Conservation (phyloP, 2,888 invertebrate species). For the Galeruca laticollis region DNA sequence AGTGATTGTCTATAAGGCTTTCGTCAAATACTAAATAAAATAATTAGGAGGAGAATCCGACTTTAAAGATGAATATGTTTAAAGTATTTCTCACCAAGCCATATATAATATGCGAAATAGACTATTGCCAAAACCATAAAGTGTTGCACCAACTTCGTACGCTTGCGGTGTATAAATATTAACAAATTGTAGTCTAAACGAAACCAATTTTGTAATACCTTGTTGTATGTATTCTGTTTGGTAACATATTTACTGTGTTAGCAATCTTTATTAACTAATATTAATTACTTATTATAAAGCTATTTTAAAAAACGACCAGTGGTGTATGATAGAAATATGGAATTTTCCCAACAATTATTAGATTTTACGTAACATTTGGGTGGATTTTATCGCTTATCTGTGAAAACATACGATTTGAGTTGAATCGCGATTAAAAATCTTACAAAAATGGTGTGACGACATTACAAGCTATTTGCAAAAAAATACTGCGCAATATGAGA, state of each 20-base stretch:
- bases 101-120: slow-evolving; percentile 41
- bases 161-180: slow-evolving; percentile 46
- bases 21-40: too few species aligned
- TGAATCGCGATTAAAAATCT: background rate
- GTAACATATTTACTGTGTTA: slow-evolving; percentile 45
- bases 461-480: background rate
- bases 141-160: slow-evolving; percentile 35
- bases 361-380: background rate
- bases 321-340: background rate
- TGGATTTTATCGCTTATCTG: background rate
- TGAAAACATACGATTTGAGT: background rate
- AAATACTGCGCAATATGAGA: too few species aligned
- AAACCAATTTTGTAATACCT: slow-evolving; percentile 44
- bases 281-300: slow-evolving; percentile 47
- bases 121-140: slow-evolving; percentile 42
- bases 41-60: too few species aligned
- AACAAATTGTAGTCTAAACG: slow-evolving; percentile 48
- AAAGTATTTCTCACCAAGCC: background rate
- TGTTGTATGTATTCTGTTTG: slow-evolving; percentile 46
- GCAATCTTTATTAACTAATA: slow-evolving; percentile 46
- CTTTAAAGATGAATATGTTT: background rate
- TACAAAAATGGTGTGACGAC: background rate
- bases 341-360: background rate
- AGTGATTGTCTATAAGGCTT: too few species aligned
- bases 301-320: slow-evolving; percentile 34